Evolutionary conservation across 1,140 invertebrate genomes (phyloP).

Genomic region (Drosophila orosa): DNA sequence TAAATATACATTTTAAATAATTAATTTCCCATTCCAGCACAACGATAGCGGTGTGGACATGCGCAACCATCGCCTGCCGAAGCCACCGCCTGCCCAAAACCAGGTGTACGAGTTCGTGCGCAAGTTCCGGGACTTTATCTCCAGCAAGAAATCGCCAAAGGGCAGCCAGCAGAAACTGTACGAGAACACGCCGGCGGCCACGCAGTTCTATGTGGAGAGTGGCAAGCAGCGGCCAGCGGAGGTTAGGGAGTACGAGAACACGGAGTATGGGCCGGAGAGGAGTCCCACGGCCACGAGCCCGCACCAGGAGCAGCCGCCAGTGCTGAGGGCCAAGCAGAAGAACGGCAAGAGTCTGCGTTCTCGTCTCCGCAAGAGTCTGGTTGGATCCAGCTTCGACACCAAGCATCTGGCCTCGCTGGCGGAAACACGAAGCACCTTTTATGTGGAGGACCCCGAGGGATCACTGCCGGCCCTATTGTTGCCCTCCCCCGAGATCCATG

Average conservation of each 20-base stretch:
- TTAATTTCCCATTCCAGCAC: conserved; percentile 48
- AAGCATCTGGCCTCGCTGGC: conserved; percentile 65
- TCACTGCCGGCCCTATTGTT: conserved; percentile 1
- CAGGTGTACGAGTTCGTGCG: conserved; percentile 85
- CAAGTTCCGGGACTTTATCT: conserved; percentile 87
- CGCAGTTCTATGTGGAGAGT: conserved; percentile 73
- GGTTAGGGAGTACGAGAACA: conserved; percentile 53
- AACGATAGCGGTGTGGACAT: conserved; percentile 85
- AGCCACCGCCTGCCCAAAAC: conserved; percentile 85
- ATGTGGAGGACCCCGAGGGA: conserved; percentile 86
- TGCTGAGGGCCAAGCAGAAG: conserved; percentile 84
- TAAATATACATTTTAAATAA: not conserved
- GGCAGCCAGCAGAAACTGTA: conserved; percentile 80
- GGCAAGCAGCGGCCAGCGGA: conserved; percentile 43
- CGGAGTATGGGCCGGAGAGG: conserved; percentile 56
- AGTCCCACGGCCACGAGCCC: conserved; percentile 10
- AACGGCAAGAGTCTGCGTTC: conserved; percentile 85
- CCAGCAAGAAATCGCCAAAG: conserved; percentile 85
- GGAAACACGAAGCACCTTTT: conserved; percentile 87
- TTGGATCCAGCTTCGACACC: conserved; percentile 84
- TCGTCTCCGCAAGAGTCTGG: conserved; percentile 85
- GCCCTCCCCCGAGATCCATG: conserved; percentile 29
- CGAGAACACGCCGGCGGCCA: conserved; percentile 63
- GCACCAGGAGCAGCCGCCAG: conserved; percentile 37
- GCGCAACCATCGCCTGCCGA: conserved; percentile 86